Base-by-base conservation (phyloP, 2,888 invertebrate species). In the Rhogogaster chlorosoma region DNA sequence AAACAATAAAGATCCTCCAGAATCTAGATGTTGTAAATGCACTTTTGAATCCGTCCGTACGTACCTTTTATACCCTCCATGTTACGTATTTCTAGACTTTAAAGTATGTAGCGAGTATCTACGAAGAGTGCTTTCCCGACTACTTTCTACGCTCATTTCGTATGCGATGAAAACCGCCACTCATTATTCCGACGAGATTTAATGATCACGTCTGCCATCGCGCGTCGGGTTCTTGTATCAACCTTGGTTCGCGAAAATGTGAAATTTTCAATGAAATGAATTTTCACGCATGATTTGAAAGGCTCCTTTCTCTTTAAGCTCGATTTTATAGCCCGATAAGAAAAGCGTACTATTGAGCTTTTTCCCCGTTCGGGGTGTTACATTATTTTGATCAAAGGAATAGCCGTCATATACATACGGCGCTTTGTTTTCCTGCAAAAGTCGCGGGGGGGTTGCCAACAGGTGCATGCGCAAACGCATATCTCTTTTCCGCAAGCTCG, bases 401-500 rank as follows among this genome's bases (percentile, higher is more conserved):
- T 2, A 61, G 10, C 10, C 61, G 61, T 10, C 32, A 67, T 67
- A 67, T 67, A 67, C 15, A 32, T 29, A 32, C 67, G 61, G 49
- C 36, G 84, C 32, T 61, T 78, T 84, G 73, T 80, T 84, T 84
- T 84, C n/a, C 36, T 45, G 22, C 15, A 32, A 77, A 53, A 77
- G 78, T 49, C 18, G 45, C 67, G 5, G 67, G 45, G 78, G 5
- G 67, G 67, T 45, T 26, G 86, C 89, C 89, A 90, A 90, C 90
- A 91, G 89, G 89, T 90, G 89, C 90, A 90, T 90, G 90, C 89
- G 89, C 89, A 89, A 88, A 89, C 86, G 86, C 85, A 84, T 73
- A 71, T 84, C 78, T 94, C 77, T 91, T 94, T 45, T 93, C 93
- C 61, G 87, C 85, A 71, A 71, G 93, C 90, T 94, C 86, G n/a